A percentile compares a stretch with the other conserved stretches of the same genome.
These are phyloP conservation scores for Drosophila robusta DNA, from an alignment of 2,888 invertebrate genomes.

Conservation along the genomic window DNA sequence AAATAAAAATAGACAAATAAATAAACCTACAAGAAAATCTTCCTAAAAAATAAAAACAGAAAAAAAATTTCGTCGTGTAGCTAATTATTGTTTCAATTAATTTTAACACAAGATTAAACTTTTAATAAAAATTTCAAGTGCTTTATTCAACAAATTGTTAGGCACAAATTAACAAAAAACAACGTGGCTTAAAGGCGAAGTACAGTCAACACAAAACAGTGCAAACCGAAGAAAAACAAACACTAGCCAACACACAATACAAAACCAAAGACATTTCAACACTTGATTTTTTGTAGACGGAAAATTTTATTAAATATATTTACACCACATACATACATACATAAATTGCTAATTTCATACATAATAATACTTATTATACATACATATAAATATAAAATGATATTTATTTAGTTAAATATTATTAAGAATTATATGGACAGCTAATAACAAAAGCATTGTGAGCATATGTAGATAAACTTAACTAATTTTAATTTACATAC, in stretches of 20 bases:
- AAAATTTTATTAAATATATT: constrained; percentile 15
- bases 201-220: constrained; percentile 58
- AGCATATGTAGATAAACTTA: constrained; percentile 78
- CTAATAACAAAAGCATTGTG: constrained; percentile 57
- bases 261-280: constrained; percentile 32
- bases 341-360: not conserved
- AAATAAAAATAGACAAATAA: constrained; percentile 47
- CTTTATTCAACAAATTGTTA: constrained; percentile 42
- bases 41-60: constrained; percentile 58
- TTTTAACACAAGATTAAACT: constrained; percentile 5
- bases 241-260: constrained; percentile 63
- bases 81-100: constrained; percentile 23
- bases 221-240: constrained; percentile 44
- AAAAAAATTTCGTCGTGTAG: constrained; percentile 22
- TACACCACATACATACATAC: not conserved
- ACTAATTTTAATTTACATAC: constrained; percentile 71
- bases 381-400: constrained; percentile 31
- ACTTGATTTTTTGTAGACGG: constrained; percentile 45
- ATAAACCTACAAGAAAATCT: constrained; percentile 53
- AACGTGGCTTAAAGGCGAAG: constrained; percentile 36
- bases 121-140: constrained; percentile 28
- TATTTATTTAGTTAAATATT: constrained; percentile 72
- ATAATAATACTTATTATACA: constrained; percentile 21
- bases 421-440: constrained; percentile 65
- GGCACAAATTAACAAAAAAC: constrained; percentile 36